Evolutionary conservation across 2,888 invertebrate species (phyloP).

Genomic region (Mesorhabditis belari): DNA sequence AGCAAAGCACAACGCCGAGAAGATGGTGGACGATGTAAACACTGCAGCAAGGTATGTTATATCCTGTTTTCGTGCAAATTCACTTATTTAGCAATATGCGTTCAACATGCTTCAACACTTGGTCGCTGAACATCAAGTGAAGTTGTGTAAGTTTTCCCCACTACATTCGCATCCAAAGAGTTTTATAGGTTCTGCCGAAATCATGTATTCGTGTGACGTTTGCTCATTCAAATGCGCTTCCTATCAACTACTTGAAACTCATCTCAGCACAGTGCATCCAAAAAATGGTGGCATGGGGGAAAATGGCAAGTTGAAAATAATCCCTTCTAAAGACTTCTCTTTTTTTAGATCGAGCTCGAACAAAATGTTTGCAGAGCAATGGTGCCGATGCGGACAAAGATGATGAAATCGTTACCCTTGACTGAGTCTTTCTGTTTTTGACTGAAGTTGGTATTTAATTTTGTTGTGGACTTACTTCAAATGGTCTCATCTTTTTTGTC

Average conservation of each 20-base stretch:
- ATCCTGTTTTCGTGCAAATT: not conserved
- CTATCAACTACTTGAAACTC: conserved; percentile 44
- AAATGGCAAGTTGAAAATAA: too few relatives aligned
- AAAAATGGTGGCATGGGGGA: conserved; percentile 31
- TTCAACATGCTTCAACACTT: conserved; percentile 53
- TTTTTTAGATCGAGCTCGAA: too few relatives aligned
- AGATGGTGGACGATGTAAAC: conserved; percentile 86
- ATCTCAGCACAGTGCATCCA: conserved; percentile 43
- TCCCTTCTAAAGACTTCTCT: too few relatives aligned
- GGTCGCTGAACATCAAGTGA: conserved; percentile 46
- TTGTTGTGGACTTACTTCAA: too few relatives aligned
- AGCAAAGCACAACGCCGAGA: conserved; percentile 88
- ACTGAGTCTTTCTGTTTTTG: too few relatives aligned
- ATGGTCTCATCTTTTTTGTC: not conserved
- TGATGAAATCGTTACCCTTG: too few relatives aligned
- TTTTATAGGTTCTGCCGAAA: conserved; percentile 52
- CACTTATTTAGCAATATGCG: conserved; percentile 40
- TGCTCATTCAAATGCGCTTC: conserved; percentile 38
- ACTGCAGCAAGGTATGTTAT: conserved; percentile 82
- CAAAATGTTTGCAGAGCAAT: too few relatives aligned
- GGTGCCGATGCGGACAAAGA: too few relatives aligned
- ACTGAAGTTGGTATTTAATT: too few relatives aligned
- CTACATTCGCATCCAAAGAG: too few relatives aligned
- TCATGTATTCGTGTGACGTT: conserved; percentile 46
- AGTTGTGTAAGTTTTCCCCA: too few relatives aligned